phyloP scores from a whole-genome alignment of 2,113 vertebrate genomes.

The Amblyornis subalaris region DNA sequence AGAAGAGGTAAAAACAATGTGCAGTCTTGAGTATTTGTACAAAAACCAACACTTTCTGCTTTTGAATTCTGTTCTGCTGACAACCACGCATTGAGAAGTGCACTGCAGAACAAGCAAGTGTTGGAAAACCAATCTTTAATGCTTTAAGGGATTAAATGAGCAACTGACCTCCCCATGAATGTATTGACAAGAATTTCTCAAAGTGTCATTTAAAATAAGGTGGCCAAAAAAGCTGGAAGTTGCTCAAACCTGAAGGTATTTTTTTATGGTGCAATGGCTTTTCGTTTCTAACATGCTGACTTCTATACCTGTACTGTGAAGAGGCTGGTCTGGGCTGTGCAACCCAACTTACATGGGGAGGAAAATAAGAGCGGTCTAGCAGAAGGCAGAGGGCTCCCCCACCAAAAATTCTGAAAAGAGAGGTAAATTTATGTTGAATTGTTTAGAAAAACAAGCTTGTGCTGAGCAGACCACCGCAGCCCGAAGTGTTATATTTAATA shows the following conservation, averaged over 20 bases:
- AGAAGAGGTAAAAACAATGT: not conserved
- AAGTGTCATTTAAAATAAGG: not conserved
- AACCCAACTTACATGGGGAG: accelerated
- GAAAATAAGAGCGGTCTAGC: not conserved
- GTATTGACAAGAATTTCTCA: not conserved
- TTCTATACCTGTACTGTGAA: not conserved
- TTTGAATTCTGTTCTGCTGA: not conserved
- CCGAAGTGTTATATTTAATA: not conserved
- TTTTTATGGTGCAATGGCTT: not conserved
- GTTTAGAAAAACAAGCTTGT: not conserved
- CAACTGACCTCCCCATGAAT: not conserved
- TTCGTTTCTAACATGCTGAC: not conserved
- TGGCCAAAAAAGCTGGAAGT: not conserved
- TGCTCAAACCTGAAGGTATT: not conserved
- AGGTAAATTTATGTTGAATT: not conserved
- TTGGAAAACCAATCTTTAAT: not conserved
- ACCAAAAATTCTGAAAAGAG: not conserved
- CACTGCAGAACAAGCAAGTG: not conserved
- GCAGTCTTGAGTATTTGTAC: not conserved
- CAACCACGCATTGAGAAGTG: not conserved
- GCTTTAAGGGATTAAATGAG: not conserved
- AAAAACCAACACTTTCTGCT: not conserved
- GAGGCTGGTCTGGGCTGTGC: not conserved
- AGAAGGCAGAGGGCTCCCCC: not conserved
- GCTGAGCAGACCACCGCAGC: not conserved